phyloP scores from a whole-genome alignment of 1,140 invertebrate species.

The Drosophila trapezifrons region DNA sequence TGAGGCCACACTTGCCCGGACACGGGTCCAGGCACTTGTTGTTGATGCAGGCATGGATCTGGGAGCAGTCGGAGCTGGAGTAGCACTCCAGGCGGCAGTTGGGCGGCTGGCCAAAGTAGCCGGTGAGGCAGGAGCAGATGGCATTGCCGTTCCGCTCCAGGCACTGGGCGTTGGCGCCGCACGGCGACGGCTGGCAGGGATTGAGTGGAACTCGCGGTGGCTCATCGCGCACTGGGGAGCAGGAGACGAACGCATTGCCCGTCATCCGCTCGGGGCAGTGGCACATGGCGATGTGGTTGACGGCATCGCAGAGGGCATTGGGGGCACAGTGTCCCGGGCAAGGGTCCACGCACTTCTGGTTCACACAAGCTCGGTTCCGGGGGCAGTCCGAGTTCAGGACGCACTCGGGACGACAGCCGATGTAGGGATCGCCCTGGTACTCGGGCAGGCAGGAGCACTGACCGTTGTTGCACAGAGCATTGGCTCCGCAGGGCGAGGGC shows the following conservation, averaged over 20 bases:
- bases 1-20: conserved; percentile 89
- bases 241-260: conserved; percentile 88
- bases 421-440: conserved; percentile 91
- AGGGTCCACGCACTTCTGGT: conserved; percentile 92
- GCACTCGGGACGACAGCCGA: conserved; percentile 91
- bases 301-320: conserved; percentile 90
- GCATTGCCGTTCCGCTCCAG: conserved; percentile 88
- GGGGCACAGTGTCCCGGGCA: conserved; percentile 91
- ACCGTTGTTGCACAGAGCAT: conserved; percentile 90
- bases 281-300: conserved; percentile 91
- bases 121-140: conserved; percentile 90
- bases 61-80: conserved; percentile 89
- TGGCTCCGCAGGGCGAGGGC: conserved; percentile 90
- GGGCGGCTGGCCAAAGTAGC: conserved; percentile 89
- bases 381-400: conserved; percentile 90
- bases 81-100: conserved; percentile 91
- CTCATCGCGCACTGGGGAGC: conserved; percentile 72
- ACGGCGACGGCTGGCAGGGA: conserved; percentile 90
- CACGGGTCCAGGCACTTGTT: conserved; percentile 93
- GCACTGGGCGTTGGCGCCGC: conserved; percentile 92
- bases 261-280: conserved; percentile 90
- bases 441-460: conserved; percentile 90
- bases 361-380: conserved; percentile 89
- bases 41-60: conserved; percentile 89
- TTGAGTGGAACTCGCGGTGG: conserved; percentile 74